These are phyloP conservation scores for Vannuccia rotundouncinata DNA, from an alignment of 2,888 invertebrate genomes.

Conservation along the genomic window DNA sequence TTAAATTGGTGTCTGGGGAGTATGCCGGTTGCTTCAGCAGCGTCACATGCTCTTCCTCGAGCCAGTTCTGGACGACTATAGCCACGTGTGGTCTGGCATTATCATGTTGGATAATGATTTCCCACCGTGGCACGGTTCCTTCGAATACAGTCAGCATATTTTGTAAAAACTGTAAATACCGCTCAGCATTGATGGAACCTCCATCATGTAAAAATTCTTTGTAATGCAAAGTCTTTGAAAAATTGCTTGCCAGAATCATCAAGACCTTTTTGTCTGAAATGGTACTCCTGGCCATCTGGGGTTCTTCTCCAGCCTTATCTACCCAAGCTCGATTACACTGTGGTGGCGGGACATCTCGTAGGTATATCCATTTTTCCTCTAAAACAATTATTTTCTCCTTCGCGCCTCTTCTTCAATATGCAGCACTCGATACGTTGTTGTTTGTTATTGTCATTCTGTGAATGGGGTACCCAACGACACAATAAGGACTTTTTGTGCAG, in stretches of 20 bases:
- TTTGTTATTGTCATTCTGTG: slow-evolving; percentile 23
- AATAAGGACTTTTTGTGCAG: slow-evolving; percentile 20
- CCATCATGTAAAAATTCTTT: slow-evolving; percentile 9
- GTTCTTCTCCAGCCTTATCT: neutral
- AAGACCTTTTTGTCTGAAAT: slow-evolving; percentile 19
- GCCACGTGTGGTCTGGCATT: neutral
- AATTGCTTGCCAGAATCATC: slow-evolving; percentile 17
- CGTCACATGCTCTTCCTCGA: neutral
- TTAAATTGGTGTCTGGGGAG: neutral
- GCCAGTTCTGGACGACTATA: neutral
- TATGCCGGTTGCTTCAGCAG: neutral
- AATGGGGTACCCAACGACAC: slow-evolving; percentile 19
- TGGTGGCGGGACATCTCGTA: slow-evolving; percentile 7
- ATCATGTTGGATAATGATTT: neutral
- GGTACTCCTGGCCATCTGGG: slow-evolving; percentile 14
- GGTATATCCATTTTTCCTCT: slow-evolving; percentile 17
- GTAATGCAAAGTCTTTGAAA: slow-evolving; percentile 8
- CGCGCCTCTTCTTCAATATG: slow-evolving; percentile 11
- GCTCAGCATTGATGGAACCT: slow-evolving; percentile 18
- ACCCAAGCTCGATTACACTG: slow-evolving; percentile 21
- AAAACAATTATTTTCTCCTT: slow-evolving; percentile 10
- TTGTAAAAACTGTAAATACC: slow-evolving; percentile 15
- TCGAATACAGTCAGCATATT: slow-evolving; percentile 16
- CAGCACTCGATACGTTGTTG: slow-evolving; percentile 20
- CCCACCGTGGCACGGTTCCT: neutral